phyloP scores from a whole-genome alignment of 2,888 invertebrate genomes.

The Gisinianus flammeolus region DNA sequence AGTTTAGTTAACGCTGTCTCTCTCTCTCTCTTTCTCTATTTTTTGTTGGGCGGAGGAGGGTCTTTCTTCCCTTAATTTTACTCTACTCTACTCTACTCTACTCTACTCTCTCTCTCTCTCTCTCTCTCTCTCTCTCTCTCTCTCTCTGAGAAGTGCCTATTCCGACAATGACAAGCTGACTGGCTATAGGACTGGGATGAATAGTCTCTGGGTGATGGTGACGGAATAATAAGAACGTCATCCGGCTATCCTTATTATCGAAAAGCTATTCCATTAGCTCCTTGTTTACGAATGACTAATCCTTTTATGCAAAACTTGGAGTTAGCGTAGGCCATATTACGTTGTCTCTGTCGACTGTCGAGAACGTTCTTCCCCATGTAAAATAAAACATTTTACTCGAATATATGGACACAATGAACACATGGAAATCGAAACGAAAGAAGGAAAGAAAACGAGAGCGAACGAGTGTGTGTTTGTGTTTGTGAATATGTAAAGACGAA shows the following conservation, averaged over 20 bases:
- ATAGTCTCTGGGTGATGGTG: slow-evolving; percentile 26
- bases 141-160: slow-evolving; percentile 20
- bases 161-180: slow-evolving; percentile 26
- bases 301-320: slow-evolving; percentile 41
- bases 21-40: no score
- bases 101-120: no score
- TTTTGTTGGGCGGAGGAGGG: background rate
- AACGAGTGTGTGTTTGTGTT: no score
- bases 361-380: no score
- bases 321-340: background rate
- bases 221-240: slow-evolving; percentile 36
- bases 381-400: no score
- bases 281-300: slow-evolving; percentile 40
- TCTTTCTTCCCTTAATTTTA: background rate
- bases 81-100: background rate
- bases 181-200: no score
- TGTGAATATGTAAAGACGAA: background rate
- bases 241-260: slow-evolving; percentile 38
- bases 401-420: no score
- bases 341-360: no score
- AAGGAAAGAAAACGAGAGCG: no score
- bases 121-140: slow-evolving; percentile 11
- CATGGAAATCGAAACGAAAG: no score
- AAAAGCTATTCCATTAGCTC: slow-evolving; percentile 38
- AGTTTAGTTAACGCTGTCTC: no score